A percentile compares a stretch with the other conserved stretches of the same genome.
phyloP scores from a whole-genome alignment of 1,140 invertebrate genomes.

The Ladona fulva region DNA sequence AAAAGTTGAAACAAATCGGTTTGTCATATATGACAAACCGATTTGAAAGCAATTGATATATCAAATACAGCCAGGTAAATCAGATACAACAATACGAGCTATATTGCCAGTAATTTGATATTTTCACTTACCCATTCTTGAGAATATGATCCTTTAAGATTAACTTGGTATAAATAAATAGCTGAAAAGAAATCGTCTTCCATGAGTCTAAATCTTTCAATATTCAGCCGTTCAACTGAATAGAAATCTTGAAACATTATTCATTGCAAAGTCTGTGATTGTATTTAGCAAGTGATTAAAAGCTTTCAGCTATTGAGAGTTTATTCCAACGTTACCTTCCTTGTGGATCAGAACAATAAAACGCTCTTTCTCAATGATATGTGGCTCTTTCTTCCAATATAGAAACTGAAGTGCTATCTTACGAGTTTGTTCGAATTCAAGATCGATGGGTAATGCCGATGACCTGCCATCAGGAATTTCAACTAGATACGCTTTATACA shows the following conservation, averaged over 20 bases:
- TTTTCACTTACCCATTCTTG: background rate
- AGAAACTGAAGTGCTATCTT: background rate
- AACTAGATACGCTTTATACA: background rate
- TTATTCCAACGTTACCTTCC: background rate
- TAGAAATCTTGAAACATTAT: no score
- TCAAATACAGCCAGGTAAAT: no score
- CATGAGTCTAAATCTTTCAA: no score
- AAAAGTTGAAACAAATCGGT: no score
- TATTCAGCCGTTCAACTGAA: no score
- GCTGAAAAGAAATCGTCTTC: background rate
- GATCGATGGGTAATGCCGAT: background rate
- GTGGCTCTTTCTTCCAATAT: background rate
- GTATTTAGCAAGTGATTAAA: no score
- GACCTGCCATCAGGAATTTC: background rate
- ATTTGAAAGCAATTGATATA: no score
- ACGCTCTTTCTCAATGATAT: slow-evolving; percentile 1
- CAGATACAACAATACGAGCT: no score
- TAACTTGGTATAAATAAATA: slow-evolving; percentile 5
- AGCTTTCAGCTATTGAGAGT: no score
- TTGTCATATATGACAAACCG: no score
- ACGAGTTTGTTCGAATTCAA: background rate
- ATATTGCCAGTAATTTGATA: no score
- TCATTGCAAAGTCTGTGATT: no score
- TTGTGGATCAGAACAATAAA: background rate
- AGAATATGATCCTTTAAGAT: background rate